phyloP scores from a whole-genome alignment of 1,140 invertebrate species.

The Philopotamus ludificatus region DNA sequence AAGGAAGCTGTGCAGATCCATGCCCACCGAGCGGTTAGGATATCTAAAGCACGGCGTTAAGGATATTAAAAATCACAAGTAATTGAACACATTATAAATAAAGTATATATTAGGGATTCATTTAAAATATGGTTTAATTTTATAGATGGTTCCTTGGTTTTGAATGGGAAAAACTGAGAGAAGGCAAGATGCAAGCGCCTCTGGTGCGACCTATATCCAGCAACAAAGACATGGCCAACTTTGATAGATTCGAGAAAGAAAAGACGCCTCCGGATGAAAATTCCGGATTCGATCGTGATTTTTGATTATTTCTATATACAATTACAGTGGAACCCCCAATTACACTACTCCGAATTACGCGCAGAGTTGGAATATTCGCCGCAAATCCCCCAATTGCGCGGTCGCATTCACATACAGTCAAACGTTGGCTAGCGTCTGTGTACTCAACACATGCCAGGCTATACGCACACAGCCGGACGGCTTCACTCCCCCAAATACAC shows the following conservation, averaged over 20 bases:
- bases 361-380: no score
- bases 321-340: no score
- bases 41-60: constrained; percentile 87
- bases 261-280: constrained; percentile 65
- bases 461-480: no score
- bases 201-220: constrained; percentile 73
- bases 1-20: constrained; percentile 82
- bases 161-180: constrained; percentile 83
- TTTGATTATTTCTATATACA: constrained; percentile 48
- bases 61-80: constrained; percentile 93
- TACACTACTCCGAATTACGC: no score
- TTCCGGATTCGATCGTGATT: constrained; percentile 71
- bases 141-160: constrained; percentile 89
- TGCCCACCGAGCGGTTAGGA: constrained; percentile 89
- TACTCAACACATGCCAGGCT: no score
- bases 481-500: no score
- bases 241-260: constrained; percentile 66
- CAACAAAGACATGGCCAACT: constrained; percentile 64
- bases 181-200: constrained; percentile 66
- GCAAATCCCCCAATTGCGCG: no score
- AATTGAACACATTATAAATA: constrained; percentile 43
- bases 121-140: constrained; percentile 42
- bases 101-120: no score
- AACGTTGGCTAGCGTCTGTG: no score
- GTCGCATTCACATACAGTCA: no score